Evolutionary conservation across 2,888 invertebrate species (phyloP), one percentile per base, ranked within the genome.

Genomic region (Acleris laterana): DNA sequence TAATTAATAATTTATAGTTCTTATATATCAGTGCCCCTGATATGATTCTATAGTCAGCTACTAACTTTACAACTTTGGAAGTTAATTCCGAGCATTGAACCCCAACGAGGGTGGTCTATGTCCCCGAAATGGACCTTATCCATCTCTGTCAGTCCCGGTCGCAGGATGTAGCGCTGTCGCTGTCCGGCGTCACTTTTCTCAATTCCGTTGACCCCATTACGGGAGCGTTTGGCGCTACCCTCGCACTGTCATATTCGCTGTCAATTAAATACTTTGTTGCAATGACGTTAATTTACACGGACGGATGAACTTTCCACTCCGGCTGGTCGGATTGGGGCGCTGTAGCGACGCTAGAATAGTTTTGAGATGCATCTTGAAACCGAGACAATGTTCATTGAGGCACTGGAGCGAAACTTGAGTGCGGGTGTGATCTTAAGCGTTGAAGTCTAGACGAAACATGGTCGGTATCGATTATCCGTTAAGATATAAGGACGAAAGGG

Each of bases 151-250:
- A 72, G 71, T 68, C 70, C 71, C 72, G 70, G 66, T 70, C 72
- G 68, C 72, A 76, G 76, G 74, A 76, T 79, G 80, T 79, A 75
- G 75, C 73, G 68, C 58, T 71, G 74, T 76, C 72, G 74, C 76
- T 76, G 74, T 73, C 77, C 77, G 74, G 80, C 79, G 77, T 78
- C 75, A 88, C 88, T 90, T 88, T 89, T 88, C 89, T 87, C 89
- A 87, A 89, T 89, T 89, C 83, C 86, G 85, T 81, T 86, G 88
- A 88, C 89, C 88, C 88, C 85, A 87, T 90, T 87, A 86, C 80
- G 83, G 80, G 79, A 84, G 81, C 84, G 84, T 80, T 85, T 81
- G 80, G 77, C 79, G 76, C 81, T 82, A 82, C 82, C 84, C 86
- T 84, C 81, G 79, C 78, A 78, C 79, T 84, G 85, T 85, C 87